These are phyloP conservation scores for Neodiprion virginianus DNA, from an alignment of 1,140 invertebrate species.

Conservation along the genomic window DNA sequence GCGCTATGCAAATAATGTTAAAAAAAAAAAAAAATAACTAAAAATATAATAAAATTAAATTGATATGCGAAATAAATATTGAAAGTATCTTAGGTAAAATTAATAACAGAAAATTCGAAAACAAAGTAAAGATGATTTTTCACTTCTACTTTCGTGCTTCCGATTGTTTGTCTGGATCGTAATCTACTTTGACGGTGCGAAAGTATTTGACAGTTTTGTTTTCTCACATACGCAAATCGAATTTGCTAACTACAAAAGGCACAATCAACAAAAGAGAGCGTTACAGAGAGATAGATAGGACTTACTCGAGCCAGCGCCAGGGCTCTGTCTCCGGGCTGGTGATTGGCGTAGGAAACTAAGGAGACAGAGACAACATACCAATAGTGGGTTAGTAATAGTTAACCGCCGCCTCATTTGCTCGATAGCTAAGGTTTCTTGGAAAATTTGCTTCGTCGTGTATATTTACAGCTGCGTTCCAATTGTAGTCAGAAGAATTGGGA, in stretches of 20 bases:
- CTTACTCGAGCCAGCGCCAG: constrained; percentile 87
- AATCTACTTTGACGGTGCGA: not conserved
- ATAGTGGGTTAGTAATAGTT: constrained; percentile 49
- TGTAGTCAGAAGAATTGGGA: not conserved
- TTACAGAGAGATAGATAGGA: constrained; percentile 37
- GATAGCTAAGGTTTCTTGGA: not conserved
- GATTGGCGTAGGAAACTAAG: constrained; percentile 81
- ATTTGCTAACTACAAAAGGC: not conserved
- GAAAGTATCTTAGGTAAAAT: too few relatives aligned
- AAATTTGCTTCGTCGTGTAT: not conserved
- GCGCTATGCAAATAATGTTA: too few relatives aligned
- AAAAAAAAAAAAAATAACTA: too few relatives aligned
- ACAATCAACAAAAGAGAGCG: constrained; percentile 39
- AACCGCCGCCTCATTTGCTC: not conserved
- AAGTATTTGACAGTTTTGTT: not conserved
- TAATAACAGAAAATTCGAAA: too few relatives aligned
- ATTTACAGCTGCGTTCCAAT: constrained; percentile 1
- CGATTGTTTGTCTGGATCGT: too few relatives aligned
- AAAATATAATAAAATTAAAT: too few relatives aligned
- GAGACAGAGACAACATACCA: constrained; percentile 56
- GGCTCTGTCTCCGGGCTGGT: constrained; percentile 83
- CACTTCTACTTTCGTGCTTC: too few relatives aligned
- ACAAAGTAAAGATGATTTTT: too few relatives aligned
- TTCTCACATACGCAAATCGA: not conserved
- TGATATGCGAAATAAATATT: too few relatives aligned